A percentile compares a stretch with the other conserved stretches of the same genome.
These are phyloP conservation scores for Alosa alosa DNA, from an alignment of 2,113 vertebrate genomes.

Conservation along the genomic window DNA sequence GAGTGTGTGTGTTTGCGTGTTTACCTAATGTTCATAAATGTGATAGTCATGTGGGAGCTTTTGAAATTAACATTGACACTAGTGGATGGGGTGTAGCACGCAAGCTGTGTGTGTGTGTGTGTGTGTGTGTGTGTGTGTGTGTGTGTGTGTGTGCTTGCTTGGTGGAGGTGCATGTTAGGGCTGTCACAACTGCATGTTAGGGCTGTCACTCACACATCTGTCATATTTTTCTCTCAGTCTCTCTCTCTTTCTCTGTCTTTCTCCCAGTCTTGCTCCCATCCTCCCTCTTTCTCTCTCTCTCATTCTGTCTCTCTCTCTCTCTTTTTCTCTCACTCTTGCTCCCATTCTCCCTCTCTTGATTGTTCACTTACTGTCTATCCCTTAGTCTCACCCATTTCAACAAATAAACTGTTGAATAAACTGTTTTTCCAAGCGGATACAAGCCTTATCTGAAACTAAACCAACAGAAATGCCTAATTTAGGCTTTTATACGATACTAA, in stretches of 20 bases:
- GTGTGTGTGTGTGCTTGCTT: too few species aligned
- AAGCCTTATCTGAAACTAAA: too few species aligned
- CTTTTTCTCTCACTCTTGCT: background rate
- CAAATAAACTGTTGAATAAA: background rate
- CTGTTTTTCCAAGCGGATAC: background rate
- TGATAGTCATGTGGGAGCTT: background rate
- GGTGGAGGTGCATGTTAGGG: background rate
- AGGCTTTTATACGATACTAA: background rate
- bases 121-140: too few species aligned
- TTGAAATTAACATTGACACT: too few species aligned
- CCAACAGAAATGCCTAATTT: background rate
- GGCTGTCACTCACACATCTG: constrained; percentile 2
- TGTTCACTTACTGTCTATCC: background rate
- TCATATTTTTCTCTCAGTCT: background rate
- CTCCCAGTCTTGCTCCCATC: background rate
- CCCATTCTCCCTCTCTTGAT: background rate
- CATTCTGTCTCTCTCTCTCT: background rate
- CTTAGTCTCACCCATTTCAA: background rate
- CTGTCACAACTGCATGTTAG: background rate
- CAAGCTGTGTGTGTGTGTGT: too few species aligned
- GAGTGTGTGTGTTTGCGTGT: background rate
- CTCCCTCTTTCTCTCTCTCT: background rate
- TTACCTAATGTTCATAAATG: background rate
- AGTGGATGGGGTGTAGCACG: background rate
- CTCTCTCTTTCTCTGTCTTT: background rate